Conservation (phyloP, 2,797 vertebrate species). For the Epinephelus malabaricus region DNA sequence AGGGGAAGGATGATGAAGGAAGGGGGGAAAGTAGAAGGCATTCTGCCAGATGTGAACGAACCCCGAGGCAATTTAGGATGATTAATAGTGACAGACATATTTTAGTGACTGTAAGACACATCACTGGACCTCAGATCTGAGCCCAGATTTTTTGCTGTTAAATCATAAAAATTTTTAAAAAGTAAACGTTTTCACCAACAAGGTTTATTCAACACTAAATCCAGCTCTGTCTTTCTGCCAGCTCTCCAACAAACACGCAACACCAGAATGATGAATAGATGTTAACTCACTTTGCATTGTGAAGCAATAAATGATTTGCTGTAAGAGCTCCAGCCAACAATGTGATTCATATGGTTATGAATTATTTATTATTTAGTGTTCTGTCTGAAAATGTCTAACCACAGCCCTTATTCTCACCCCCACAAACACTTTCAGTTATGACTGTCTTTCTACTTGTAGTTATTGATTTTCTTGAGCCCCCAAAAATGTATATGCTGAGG, state of each 20-base stretch:
- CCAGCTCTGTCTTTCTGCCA: neutral
- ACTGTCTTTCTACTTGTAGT: neutral
- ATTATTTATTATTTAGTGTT: neutral
- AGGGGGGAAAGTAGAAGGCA: neutral
- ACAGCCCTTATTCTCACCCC: neutral
- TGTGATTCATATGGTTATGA: neutral
- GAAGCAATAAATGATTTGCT: neutral
- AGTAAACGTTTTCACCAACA: neutral
- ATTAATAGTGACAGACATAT: neutral
- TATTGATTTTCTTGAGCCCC: no score
- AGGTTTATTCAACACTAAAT: neutral
- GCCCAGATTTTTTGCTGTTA: neutral
- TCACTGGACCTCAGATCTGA: neutral
- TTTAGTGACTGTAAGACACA: neutral
- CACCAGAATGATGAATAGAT: constrained; percentile 1
- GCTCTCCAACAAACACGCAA: neutral
- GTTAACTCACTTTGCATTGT: neutral
- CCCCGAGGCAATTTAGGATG: neutral
- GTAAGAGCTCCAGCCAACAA: neutral
- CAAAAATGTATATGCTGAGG: no score
- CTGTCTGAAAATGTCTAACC: neutral
- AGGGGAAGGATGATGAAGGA: neutral
- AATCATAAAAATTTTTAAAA: neutral
- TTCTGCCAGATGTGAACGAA: neutral
- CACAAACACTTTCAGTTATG: neutral